Evolutionary conservation across 2,888 invertebrate genomes (phyloP), one percentile per base, ranked within the genome.

Genomic region (Neoitamus cyanurus): DNA sequence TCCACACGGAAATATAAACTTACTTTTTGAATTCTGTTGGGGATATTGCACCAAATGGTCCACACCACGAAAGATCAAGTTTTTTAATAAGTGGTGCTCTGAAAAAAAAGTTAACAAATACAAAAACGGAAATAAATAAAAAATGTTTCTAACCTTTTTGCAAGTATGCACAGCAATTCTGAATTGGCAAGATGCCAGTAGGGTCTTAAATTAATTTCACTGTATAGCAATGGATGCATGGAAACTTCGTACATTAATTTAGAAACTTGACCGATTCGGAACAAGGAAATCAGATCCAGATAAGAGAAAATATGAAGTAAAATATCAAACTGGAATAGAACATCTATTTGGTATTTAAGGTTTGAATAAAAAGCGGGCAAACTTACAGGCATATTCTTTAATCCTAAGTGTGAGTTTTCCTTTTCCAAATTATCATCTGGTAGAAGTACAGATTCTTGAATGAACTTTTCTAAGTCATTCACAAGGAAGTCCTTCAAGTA

Each of bases 11-110:
- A 73, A 34, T 48, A 73, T 84, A 80, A 88, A 82, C n/a, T 73
- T 37, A 92, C 92, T 91, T 90, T 84, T 91, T 90, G 86, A 94
- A 93, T 87, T 92, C 92, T 83, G 91, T 89, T 58, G 92, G 89
- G 36, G 91, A 91, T 84, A 94, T 91, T 36, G 92, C 90, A 83
- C 92, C 91, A 87, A 93, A 93, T 87, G 94, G 94, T n/a, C 97
- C 96, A 89, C 97, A 97, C 97, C 98, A 98, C 0, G 97, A 97
- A 3, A 98, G 91, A 90, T 97, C 97, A 37, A 98, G 90, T 89
- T 95, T 95, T 88, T 95, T 95, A 75, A 97, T 92, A 89, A 93
- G 93, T 87, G 93, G 93, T 89, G 95, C 95, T 84, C 94, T 93
- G 11, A 28, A n/a, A n/a, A n/a, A n/a, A n/a, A n/a, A 70, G 5